Percentiles rank a stretch among this genome's conserved stretches.
phyloP scores from a whole-genome alignment of 2,888 invertebrate genomes.

The Pollenia amentaria region DNA sequence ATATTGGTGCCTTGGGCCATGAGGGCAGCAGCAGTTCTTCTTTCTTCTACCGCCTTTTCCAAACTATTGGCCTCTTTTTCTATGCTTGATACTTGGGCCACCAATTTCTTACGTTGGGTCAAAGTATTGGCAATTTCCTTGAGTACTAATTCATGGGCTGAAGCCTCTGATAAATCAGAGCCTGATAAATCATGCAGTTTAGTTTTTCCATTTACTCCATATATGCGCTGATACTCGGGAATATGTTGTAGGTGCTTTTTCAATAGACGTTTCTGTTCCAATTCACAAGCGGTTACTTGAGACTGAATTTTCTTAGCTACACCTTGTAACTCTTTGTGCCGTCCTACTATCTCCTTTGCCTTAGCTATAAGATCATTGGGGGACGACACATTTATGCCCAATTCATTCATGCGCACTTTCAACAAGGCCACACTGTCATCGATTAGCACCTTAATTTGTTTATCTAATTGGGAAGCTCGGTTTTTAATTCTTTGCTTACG shows the following conservation, averaged over 20 bases:
- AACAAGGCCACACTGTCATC: conserved; percentile 95
- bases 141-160: conserved; percentile 92
- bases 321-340: conserved; percentile 96
- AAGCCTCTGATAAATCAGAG: conserved; percentile 88
- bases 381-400: conserved; percentile 94
- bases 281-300: conserved; percentile 89
- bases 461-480: conserved; percentile 95
- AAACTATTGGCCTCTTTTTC: conserved; percentile 91
- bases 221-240: conserved; percentile 86
- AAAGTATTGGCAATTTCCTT: conserved; percentile 94
- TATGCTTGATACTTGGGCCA: conserved; percentile 91
- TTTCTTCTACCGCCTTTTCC: conserved; percentile 89
- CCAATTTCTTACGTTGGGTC: conserved; percentile 92
- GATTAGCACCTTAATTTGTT: conserved; percentile 95
- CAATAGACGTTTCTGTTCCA: conserved; percentile 90
- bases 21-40: conserved; percentile 85
- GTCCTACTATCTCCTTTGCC: conserved; percentile 95
- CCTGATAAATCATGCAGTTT: conserved; percentile 77
- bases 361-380: conserved; percentile 93
- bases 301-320: conserved; percentile 94
- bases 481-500: conserved; percentile 92
- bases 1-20: conserved; percentile 84
- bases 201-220: conserved; percentile 79
- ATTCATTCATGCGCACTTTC: conserved; percentile 95
- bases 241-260: conserved; percentile 91